Percentiles rank a stretch among this genome's conserved stretches.
Evolutionary conservation across 2,113 vertebrate genomes (phyloP).

Genomic region (Thalassoma bifasciatum): DNA sequence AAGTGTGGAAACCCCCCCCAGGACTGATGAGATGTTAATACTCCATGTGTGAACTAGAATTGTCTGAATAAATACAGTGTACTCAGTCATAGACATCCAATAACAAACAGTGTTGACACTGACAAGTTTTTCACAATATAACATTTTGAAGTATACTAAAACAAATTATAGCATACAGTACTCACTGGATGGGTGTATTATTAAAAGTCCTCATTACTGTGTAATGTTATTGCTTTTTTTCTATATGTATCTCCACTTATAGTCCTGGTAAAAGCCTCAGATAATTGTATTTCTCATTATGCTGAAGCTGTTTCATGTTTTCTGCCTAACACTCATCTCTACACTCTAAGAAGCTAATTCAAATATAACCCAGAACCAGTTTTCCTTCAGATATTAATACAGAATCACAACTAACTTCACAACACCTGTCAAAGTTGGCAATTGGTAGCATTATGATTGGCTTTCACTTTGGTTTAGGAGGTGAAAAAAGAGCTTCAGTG

Average conservation of each 20-base stretch:
- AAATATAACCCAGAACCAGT: not conserved
- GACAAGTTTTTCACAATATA: not conserved
- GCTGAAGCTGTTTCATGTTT: too few species aligned
- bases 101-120: not conserved
- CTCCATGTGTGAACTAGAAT: not conserved
- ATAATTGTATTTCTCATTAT: too few species aligned
- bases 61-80: not conserved
- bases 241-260: too few species aligned
- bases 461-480: not conserved
- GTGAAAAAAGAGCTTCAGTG: not conserved
- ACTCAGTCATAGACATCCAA: not conserved
- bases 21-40: not conserved
- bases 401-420: not conserved
- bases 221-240: too few species aligned
- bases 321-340: not conserved
- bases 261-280: too few species aligned
- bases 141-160: not conserved
- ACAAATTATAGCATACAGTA: too few species aligned
- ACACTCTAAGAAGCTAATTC: not conserved
- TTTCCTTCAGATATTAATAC: not conserved
- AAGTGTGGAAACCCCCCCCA: slow-evolving; percentile 3
- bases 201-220: too few species aligned
- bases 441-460: not conserved
- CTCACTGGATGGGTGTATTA: too few species aligned
- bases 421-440: not conserved